Percentiles rank a stretch among this genome's conserved stretches.
Evolutionary conservation across 2,797 vertebrate genomes (phyloP).

Genomic region (Okamejei kenojei): DNA sequence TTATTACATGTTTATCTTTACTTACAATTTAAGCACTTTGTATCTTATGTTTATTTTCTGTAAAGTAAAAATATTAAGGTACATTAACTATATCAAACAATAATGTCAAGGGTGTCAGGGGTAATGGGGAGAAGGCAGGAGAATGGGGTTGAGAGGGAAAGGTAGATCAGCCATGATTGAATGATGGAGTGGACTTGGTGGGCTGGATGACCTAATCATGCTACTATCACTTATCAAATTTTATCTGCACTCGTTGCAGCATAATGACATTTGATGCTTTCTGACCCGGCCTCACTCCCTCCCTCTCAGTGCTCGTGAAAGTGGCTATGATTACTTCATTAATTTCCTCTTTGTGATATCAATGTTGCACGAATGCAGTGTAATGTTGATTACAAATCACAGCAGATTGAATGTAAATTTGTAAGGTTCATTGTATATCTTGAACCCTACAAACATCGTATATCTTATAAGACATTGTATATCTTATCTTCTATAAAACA

Average conservation of each 20-base stretch:
- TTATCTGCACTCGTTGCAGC: too few species aligned
- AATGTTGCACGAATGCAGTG: background rate
- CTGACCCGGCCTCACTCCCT: too few species aligned
- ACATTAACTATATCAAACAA: background rate
- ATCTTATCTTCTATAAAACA: background rate
- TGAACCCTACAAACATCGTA: too few species aligned
- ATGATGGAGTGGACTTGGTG: too few species aligned
- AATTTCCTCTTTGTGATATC: background rate
- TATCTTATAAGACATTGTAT: background rate
- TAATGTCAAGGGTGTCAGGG: too few species aligned
- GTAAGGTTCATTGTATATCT: background rate
- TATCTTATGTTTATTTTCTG: background rate
- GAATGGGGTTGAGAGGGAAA: too few species aligned
- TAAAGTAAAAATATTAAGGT: background rate
- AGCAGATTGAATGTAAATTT: background rate
- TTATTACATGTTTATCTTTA: background rate
- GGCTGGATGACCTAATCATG: too few species aligned
- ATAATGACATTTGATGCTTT: too few species aligned
- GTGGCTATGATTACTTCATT: background rate
- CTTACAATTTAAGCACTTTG: background rate
- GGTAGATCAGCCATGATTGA: too few species aligned
- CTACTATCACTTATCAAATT: too few species aligned
- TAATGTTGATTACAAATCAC: background rate
- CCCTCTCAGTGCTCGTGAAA: too few species aligned
- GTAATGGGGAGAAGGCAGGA: too few species aligned